These are phyloP conservation scores for Thelaira solivaga DNA, from an alignment of 2,888 invertebrate species.

Conservation along the genomic window DNA sequence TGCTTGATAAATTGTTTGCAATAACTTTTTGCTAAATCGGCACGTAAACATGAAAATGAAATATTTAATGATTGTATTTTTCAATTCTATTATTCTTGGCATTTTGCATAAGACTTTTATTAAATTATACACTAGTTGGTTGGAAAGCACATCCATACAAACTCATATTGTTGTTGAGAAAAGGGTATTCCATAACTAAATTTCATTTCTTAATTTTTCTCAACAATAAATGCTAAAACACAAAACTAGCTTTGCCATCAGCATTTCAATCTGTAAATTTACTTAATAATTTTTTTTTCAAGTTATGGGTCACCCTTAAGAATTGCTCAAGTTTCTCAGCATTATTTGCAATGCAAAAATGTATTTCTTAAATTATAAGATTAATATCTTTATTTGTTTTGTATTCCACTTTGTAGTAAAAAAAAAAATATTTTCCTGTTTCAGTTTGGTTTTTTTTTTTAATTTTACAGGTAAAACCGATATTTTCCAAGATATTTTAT, in stretches of 20 bases:
- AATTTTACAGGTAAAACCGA: not conserved
- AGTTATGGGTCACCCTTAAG: too few relatives aligned
- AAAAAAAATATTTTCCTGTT: constrained; percentile 27
- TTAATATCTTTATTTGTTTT: constrained; percentile 28
- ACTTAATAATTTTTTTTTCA: too few relatives aligned
- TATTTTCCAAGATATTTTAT: not conserved
- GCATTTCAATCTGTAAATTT: too few relatives aligned
- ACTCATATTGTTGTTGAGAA: too few relatives aligned
- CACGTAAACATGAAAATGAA: constrained; percentile 25
- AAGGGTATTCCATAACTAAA: too few relatives aligned
- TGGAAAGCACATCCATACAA: too few relatives aligned
- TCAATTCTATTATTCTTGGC: constrained; percentile 21
- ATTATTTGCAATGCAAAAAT: too few relatives aligned
- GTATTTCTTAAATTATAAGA: constrained; percentile 6
- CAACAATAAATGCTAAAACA: too few relatives aligned
- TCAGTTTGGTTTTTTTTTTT: not conserved
- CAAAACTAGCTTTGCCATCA: too few relatives aligned
- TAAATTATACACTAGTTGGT: not conserved
- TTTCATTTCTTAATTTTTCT: too few relatives aligned
- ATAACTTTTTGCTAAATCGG: constrained; percentile 2
- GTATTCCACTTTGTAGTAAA: not conserved
- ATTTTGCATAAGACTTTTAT: constrained; percentile 38
- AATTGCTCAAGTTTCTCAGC: too few relatives aligned
- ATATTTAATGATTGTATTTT: constrained; percentile 21
- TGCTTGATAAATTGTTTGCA: not conserved